phyloP scores from a whole-genome alignment of 2,797 vertebrate species.

The Myripristis murdjan region DNA sequence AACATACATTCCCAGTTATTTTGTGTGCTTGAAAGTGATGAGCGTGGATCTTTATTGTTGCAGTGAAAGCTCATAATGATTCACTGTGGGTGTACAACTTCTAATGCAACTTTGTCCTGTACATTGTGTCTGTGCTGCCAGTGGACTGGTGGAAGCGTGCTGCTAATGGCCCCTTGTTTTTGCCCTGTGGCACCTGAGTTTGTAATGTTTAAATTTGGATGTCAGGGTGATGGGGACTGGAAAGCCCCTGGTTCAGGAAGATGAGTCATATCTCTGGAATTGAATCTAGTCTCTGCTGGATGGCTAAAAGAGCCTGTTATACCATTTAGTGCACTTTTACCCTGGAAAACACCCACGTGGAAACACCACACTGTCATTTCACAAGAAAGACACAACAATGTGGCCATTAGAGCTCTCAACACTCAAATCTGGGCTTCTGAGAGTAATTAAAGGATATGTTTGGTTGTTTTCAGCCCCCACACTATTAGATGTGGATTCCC shows the following conservation, averaged over 20 bases:
- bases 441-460: neutral
- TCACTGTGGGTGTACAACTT: neutral
- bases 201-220: conserved; percentile 18
- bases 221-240: conserved; percentile 19
- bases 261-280: conserved; percentile 54
- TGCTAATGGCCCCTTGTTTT: conserved; percentile 5
- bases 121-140: neutral
- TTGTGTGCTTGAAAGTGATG: neutral
- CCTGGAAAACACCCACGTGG: conserved; percentile 12
- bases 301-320: conserved; percentile 23
- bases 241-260: conserved; percentile 31
- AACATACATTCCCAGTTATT: neutral
- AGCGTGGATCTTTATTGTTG: neutral
- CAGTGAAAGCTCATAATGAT: neutral
- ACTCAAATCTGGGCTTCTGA: conserved; percentile 1
- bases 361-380: neutral
- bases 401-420: conserved; percentile 6
- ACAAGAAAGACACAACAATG: conserved; percentile 10
- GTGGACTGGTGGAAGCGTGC: no score
- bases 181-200: neutral
- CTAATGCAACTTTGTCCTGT: neutral
- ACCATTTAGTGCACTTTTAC: conserved; percentile 39
- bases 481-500: no score
- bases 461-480: neutral
- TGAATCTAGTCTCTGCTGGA: conserved; percentile 42